phyloP scores from a whole-genome alignment of 1,140 invertebrate genomes.

The Portunus trituberculatus region DNA sequence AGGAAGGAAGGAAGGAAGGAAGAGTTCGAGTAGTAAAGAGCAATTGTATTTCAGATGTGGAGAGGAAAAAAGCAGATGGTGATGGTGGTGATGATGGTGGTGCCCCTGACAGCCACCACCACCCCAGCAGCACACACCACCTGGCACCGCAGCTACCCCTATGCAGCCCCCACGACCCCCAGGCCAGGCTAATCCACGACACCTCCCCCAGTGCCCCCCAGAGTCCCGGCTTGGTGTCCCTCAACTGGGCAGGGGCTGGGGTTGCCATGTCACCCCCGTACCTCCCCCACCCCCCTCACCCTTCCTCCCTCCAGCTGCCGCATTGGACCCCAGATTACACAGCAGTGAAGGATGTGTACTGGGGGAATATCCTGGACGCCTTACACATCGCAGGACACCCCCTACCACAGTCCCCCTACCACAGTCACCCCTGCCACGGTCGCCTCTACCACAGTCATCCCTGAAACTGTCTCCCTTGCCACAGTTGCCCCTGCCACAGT shows the following conservation, averaged over 20 bases:
- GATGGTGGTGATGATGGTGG: not conserved
- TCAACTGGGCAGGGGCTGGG: not conserved
- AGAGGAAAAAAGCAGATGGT: not conserved
- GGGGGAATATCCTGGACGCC: slow-evolving; percentile 46
- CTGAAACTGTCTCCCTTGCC: not conserved
- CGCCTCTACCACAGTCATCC: not conserved
- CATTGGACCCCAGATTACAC: slow-evolving; percentile 47
- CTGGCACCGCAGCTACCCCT: not conserved
- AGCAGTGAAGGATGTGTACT: slow-evolving; percentile 48
- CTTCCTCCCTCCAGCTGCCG: not conserved
- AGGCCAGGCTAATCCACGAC: not conserved
- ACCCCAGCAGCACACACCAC: not conserved
- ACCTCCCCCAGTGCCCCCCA: not conserved
- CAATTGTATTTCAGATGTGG: not conserved
- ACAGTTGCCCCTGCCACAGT: not conserved
- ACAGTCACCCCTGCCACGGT: not conserved
- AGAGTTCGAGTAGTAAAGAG: no score
- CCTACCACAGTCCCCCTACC: not conserved
- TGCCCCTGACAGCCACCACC: not conserved
- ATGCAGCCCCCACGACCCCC: not conserved
- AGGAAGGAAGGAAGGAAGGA: no score
- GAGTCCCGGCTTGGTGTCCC: not conserved
- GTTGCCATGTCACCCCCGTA: no score
- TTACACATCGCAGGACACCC: not conserved
- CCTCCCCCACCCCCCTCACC: not conserved